Base-by-base conservation (phyloP, 2,797 vertebrate genomes). In the Arremon brunneinucha region DNA sequence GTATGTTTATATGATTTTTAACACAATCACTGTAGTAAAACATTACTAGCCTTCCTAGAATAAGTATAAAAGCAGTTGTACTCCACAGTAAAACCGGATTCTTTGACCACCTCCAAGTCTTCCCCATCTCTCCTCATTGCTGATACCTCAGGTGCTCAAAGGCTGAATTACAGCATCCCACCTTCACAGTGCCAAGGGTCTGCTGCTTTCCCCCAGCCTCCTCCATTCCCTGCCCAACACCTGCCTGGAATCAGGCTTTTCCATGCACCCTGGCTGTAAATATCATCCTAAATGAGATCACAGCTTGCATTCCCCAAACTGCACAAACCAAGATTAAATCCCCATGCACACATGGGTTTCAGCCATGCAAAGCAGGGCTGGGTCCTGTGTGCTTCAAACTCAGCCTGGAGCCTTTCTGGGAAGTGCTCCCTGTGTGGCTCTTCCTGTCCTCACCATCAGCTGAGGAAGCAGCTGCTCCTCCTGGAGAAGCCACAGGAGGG, bases 301-400 rank as follows among this genome's bases (percentile, higher is more conserved):
- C 56, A 34, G 56, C 21, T 79, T 22, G 16, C 26, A 4, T 44
- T n/a, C 6, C 69, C 37, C 32, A 44, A 6, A 34, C 1, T 34
- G 32, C 35, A 50, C 14, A 8, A 63, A 18, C n/a, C 22, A 43
- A 63, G 21, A 43, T 41, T 18, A n/a, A 79, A 76, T 52, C 57
- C 4, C 44, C 15, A 0, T 1, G 5, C 17, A 30, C 20, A 1
- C 0, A 0, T 8, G 43, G 27, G 24, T 67, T 71, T 55, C 0
- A 6, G 57, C 41, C 19, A 1, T 0, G 18, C 53, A 62, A 35
- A 44, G 50, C 32, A 49, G 28, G 41, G 44, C 15, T 27, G 65
- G 30, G 32, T 46, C 34, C 32, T 24, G 22, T 3, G 53, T 59
- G 49, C 59, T 60, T 44, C 70, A 32, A 44, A 32, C 20, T 6